A percentile compares a stretch with the other conserved stretches of the same genome.
These are phyloP conservation scores for Ondatra zibethicus DNA, from an alignment of 2,113 vertebrate genomes.

Conservation along the genomic window DNA sequence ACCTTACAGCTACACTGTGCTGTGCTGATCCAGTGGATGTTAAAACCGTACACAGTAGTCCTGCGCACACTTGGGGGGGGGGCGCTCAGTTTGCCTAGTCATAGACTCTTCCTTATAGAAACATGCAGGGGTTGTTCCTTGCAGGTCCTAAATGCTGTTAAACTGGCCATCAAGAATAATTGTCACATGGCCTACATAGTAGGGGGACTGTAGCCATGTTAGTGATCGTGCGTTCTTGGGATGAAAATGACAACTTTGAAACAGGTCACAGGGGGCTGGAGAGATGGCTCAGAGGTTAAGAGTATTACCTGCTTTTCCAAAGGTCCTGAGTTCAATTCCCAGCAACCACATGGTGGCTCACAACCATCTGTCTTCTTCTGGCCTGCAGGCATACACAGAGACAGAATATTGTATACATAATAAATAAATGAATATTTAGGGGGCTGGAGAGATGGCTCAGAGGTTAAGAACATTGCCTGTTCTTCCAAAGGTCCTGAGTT, in stretches of 20 bases:
- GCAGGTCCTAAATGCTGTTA: neutral
- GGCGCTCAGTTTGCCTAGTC: neutral
- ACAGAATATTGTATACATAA: too few relatives aligned
- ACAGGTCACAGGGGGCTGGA: neutral
- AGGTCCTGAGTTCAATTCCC: too few relatives aligned
- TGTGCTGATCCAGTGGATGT: neutral
- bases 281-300: too few relatives aligned
- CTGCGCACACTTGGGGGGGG: neutral
- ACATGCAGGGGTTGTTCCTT: neutral
- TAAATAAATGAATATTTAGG: too few relatives aligned
- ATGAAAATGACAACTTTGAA: neutral
- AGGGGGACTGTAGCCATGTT: neutral
- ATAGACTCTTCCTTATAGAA: neutral
- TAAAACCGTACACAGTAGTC: neutral
- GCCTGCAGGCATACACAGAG: too few relatives aligned
- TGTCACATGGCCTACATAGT: neutral
- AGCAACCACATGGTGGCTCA: too few relatives aligned
- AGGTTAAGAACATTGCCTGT: too few relatives aligned
- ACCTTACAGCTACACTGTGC: neutral
- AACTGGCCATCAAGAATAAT: neutral
- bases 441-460: too few relatives aligned
- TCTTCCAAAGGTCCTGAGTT: too few relatives aligned
- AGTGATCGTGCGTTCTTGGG: neutral
- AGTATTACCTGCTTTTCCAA: too few relatives aligned
- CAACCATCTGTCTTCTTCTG: too few relatives aligned